Conservation (phyloP, 2,797 vertebrate genomes). For the Rhincodon typus region DNA sequence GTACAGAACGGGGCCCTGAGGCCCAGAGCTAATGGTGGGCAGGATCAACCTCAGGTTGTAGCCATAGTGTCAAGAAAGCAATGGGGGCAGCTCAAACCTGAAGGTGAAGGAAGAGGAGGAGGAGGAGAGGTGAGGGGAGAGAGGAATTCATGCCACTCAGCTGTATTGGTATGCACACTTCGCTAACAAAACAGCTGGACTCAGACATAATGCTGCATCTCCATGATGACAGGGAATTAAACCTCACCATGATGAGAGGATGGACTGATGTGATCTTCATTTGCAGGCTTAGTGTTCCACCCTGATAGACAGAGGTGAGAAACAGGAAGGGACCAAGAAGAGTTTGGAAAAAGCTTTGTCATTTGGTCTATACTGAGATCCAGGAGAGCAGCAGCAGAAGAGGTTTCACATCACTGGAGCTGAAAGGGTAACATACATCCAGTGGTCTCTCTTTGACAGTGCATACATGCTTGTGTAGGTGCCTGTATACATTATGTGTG, state of each 20-base stretch:
- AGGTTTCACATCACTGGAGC: not conserved
- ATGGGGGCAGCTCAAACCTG: too few relatives aligned
- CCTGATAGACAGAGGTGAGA: not conserved
- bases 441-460: not conserved
- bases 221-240: not conserved
- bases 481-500: too few relatives aligned
- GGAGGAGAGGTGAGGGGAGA: too few relatives aligned
- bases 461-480: not conserved
- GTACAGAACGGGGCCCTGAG: too few relatives aligned
- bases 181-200: not conserved
- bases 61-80: too few relatives aligned
- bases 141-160: not conserved
- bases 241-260: not conserved
- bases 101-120: too few relatives aligned
- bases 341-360: not conserved
- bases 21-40: too few relatives aligned
- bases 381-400: not conserved
- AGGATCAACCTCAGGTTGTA: too few relatives aligned
- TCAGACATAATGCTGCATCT: not conserved
- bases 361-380: not conserved
- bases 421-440: too few relatives aligned
- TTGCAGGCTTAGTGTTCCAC: not conserved
- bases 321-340: not conserved
- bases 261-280: not conserved
- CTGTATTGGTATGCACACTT: not conserved